These are phyloP conservation scores for Enteromius thamalakanensis DNA, from an alignment of 2,797 vertebrate species.

Conservation along the genomic window DNA sequence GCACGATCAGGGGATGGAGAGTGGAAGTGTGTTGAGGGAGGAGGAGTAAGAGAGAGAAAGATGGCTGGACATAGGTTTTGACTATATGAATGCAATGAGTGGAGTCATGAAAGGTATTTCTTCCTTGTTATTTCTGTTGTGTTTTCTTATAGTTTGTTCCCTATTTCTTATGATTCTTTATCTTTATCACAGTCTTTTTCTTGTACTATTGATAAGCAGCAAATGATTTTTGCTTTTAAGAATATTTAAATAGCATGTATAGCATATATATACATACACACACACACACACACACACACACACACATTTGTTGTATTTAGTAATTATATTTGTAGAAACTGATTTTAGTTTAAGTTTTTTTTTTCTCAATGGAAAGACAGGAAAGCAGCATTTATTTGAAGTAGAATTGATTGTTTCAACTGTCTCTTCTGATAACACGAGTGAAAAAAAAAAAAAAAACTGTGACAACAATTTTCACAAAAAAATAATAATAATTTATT, in stretches of 20 bases:
- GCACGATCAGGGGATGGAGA: constrained; percentile 40
- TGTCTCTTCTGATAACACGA: not conserved
- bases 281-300: too few relatives aligned
- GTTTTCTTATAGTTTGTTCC: not conserved
- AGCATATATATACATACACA: too few relatives aligned
- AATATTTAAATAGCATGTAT: not conserved
- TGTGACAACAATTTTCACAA: not conserved
- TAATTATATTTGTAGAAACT: not conserved
- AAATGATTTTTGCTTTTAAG: not conserved
- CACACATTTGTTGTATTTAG: not conserved
- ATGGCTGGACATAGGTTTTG: not conserved
- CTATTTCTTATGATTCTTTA: not conserved
- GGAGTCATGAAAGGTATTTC: constrained; percentile 17
- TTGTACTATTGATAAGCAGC: not conserved
- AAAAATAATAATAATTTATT: not conserved
- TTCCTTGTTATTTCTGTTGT: not conserved
- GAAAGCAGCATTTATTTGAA: not conserved
- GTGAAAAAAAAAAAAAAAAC: not conserved
- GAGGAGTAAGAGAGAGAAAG: constrained; percentile 17
- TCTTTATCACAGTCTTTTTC: not conserved
- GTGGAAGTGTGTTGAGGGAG: constrained; percentile 35
- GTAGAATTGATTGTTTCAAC: not conserved
- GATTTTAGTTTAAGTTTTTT: too few relatives aligned
- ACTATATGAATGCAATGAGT: constrained; percentile 5
- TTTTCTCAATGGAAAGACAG: not conserved